These are phyloP conservation scores for Aleadryas rufinucha DNA, from an alignment of 2,113 vertebrate species.

Conservation along the genomic window DNA sequence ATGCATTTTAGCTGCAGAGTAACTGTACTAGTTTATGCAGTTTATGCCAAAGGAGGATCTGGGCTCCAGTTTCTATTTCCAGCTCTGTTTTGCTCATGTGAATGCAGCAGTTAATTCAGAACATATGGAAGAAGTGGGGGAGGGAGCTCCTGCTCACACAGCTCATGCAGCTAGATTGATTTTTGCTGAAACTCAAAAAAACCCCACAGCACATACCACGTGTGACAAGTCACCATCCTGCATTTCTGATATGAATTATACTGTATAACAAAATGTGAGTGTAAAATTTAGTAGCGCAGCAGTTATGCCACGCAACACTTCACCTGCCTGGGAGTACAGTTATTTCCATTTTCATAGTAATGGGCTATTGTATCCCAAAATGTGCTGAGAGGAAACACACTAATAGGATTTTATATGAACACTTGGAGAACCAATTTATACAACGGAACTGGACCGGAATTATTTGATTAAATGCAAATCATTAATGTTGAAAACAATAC, in stretches of 20 bases:
- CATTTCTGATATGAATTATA: background rate
- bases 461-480: conserved; percentile 48
- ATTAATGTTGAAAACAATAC: background rate
- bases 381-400: background rate
- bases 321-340: conserved; percentile 29
- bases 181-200: conserved; percentile 24
- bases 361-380: conserved; percentile 33
- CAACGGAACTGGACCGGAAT: background rate
- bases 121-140: conserved; percentile 35
- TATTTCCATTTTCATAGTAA: conserved; percentile 53
- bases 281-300: conserved; percentile 8
- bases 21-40: background rate
- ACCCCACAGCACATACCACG: background rate
- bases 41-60: conserved; percentile 14
- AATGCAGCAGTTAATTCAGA: conserved; percentile 30
- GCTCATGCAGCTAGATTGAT: conserved; percentile 2
- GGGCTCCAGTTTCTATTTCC: conserved; percentile 34
- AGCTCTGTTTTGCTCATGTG: conserved; percentile 17
- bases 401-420: conserved; percentile 50
- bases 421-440: conserved; percentile 4
- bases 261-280: conserved; percentile 2
- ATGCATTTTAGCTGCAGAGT: background rate
- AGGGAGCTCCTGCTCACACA: conserved; percentile 6
- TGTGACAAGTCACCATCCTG: background rate
- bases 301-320: background rate